Evolutionary conservation across 2,113 vertebrate species (phyloP), one percentile per base, ranked within the genome.

Genomic region (Pungitius pungitius): DNA sequence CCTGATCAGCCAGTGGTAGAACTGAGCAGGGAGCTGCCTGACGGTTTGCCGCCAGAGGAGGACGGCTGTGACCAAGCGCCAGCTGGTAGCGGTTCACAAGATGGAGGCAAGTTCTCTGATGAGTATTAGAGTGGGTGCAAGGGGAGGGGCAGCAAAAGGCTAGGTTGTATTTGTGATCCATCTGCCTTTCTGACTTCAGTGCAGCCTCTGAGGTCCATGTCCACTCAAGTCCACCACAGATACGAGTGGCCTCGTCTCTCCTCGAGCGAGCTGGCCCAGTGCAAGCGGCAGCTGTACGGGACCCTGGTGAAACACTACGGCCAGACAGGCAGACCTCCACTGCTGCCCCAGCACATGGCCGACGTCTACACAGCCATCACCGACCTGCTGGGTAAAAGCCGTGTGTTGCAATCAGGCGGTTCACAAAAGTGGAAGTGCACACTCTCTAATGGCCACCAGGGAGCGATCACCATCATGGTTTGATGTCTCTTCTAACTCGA

Each of bases 1-100:
- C 95, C 98, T 0, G 97, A 98, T 82, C 93, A 94, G 26, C 91
- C 88, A 56, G 96, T 99, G 78, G 96, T 97, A 73, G 95, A 96
- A 78, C 90, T 99, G 33, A 98, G 96, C 89, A 91, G 95, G 75
- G 96, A 92, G 78, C 90, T 99, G 73, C 95, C 96, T 51, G 92
- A 91, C 33, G 88, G 94, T 26, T 93, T 93, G 20, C 91, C 91
- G 9, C 94, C 92, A 18, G 74, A 90, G 8, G 40, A 68, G n/a
- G 69, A 87, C 51, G 43, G 63, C n/a, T 30, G 67, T 37, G 67
- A 71, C 10, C 59, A 27, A 27, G 56, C 35, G 6, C 30, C 66
- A 27, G 65, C 69, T 18, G 80, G 47, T 10, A 13, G 37, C 17
- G 1, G 14, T 2, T 1, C 22, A 35, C 59, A 54, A 12, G 43